These are phyloP conservation scores for Sardinella longiceps DNA, from an alignment of 2,797 vertebrate genomes.

Conservation along the genomic window DNA sequence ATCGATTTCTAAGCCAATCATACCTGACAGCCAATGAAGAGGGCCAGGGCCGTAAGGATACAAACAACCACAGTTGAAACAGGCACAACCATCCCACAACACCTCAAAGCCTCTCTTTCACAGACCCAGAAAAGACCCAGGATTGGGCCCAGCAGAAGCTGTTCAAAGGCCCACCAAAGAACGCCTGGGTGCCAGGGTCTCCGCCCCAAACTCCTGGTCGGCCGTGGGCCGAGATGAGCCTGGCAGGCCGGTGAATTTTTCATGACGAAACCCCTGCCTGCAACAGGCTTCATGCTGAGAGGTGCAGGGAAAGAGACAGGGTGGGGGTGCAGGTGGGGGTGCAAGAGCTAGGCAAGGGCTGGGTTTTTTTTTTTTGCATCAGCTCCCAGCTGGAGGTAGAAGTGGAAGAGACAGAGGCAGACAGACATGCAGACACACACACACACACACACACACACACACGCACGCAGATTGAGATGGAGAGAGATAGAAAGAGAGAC, in stretches of 20 bases:
- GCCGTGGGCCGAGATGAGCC: constrained; percentile 27
- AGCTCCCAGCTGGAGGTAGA: constrained; percentile 6
- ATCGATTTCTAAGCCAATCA: not conserved
- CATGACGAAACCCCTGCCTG: constrained; percentile 36
- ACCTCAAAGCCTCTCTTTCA: not conserved
- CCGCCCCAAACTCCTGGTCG: not conserved
- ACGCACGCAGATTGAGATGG: not conserved
- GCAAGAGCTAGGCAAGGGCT: not conserved
- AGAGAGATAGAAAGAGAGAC: not conserved
- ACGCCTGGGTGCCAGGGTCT: not conserved
- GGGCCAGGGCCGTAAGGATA: not conserved
- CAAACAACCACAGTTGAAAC: not conserved
- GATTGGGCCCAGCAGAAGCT: not conserved
- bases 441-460: not conserved
- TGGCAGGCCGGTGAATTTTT: constrained; percentile 48
- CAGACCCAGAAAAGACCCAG: not conserved
- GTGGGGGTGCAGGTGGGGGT: not conserved
- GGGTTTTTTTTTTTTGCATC: not conserved
- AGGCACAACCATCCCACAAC: not conserved
- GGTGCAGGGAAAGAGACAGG: constrained; percentile 22
- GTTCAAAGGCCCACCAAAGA: constrained; percentile 20
- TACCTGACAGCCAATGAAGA: not conserved
- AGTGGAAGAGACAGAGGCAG: constrained; percentile 15
- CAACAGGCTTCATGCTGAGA: constrained; percentile 30
- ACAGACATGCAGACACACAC: not conserved